phyloP scores from a whole-genome alignment of 2,113 vertebrate species.

The Mystacornis crossleyi region DNA sequence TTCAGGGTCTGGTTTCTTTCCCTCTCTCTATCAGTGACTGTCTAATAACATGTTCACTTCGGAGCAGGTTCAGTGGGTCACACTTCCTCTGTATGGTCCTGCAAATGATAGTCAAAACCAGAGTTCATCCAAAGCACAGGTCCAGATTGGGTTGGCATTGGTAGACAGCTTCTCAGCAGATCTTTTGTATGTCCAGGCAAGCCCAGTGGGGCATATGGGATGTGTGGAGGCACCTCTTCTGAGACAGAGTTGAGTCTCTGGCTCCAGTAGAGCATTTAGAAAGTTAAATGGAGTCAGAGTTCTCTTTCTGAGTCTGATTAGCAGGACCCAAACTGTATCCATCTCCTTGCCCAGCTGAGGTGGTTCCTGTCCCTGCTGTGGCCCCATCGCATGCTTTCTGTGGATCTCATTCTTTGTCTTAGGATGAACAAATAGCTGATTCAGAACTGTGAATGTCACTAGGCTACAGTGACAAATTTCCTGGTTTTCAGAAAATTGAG shows the following conservation, averaged over 20 bases:
- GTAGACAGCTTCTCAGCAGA: background rate
- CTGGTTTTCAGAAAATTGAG: background rate
- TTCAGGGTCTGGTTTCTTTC: background rate
- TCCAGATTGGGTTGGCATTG: background rate
- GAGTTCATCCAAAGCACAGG: background rate
- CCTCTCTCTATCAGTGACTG: background rate
- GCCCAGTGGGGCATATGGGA: background rate
- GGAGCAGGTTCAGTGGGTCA: background rate
- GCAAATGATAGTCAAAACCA: background rate
- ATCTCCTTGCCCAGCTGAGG: background rate
- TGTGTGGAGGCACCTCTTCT: background rate
- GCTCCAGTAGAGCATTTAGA: background rate
- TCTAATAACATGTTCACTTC: background rate
- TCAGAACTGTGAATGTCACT: background rate
- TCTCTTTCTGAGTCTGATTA: background rate
- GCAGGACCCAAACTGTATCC: background rate
- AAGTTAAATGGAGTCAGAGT: background rate
- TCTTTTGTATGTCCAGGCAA: background rate
- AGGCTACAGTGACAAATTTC: background rate
- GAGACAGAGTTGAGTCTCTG: background rate
- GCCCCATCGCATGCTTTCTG: background rate
- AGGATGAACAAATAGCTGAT: background rate
- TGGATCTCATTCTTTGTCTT: background rate
- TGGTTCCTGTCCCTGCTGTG: background rate
- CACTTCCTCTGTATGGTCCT: background rate